Evolutionary conservation across 2,888 invertebrate species (phyloP).

Genomic region (Acheta domesticus): DNA sequence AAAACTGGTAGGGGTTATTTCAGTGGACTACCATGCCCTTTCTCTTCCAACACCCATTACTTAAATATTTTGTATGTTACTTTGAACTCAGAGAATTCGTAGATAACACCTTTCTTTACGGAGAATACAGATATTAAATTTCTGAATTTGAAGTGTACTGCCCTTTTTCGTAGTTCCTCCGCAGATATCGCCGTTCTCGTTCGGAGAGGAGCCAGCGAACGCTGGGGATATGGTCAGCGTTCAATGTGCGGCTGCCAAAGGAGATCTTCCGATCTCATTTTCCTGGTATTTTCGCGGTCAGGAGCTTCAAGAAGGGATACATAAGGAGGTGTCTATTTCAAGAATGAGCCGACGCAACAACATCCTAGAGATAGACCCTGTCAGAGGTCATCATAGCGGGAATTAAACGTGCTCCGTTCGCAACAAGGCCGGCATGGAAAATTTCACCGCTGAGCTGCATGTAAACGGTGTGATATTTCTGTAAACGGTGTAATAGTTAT

Average conservation of each 20-base stretch:
- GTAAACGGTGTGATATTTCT: conserved; percentile 60
- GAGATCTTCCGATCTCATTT: conserved; percentile 42
- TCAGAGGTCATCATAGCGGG: conserved; percentile 62
- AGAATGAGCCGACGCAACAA: conserved; percentile 46
- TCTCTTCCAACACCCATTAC: no score
- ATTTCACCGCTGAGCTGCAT: conserved; percentile 61
- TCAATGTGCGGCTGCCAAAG: conserved; percentile 43
- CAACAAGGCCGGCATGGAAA: conserved; percentile 65
- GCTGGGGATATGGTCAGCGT: conserved; percentile 43
- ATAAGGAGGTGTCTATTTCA: conserved; percentile 49
- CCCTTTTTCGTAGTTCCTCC: conserved; percentile 42
- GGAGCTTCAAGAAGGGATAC: conserved; percentile 42
- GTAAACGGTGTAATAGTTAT: no score
- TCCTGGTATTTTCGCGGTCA: conserved; percentile 41
- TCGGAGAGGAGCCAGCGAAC: conserved; percentile 44
- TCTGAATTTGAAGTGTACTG: background rate
- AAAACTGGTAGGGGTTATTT: no score
- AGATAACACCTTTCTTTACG: no score
- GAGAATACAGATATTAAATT: no score
- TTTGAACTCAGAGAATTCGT: no score
- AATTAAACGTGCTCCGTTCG: conserved; percentile 68
- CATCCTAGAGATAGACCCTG: conserved; percentile 54
- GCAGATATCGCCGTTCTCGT: conserved; percentile 42
- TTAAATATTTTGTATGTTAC: no score
- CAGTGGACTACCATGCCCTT: no score